phyloP scores from a whole-genome alignment of 1,140 invertebrate species.

The Campoletis sonorensis region DNA sequence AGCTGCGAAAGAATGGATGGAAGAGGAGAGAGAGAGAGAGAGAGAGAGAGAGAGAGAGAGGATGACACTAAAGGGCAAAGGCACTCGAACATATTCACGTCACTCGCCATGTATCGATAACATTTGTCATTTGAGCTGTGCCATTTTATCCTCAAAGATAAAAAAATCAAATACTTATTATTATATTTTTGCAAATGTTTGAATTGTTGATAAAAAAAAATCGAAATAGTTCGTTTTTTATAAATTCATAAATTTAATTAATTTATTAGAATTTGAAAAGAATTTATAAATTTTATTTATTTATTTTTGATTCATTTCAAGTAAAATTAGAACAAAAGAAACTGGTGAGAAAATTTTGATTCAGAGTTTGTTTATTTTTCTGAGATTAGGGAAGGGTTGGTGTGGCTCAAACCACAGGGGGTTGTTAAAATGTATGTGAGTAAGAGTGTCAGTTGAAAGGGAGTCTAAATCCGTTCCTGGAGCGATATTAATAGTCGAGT shows the following conservation, averaged over 20 bases:
- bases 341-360: conserved; percentile 27
- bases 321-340: background rate
- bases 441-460: conserved; percentile 3
- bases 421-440: conserved; percentile 45
- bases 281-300: too few relatives aligned
- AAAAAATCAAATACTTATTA: conserved; percentile 1
- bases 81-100: conserved; percentile 65
- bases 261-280: too few relatives aligned
- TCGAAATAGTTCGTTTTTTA: background rate
- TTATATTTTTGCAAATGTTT: background rate
- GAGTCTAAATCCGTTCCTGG: conserved; percentile 65
- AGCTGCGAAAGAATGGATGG: conserved; percentile 58
- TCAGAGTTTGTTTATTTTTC: conserved; percentile 20
- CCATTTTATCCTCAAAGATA: conserved; percentile 34
- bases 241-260: too few relatives aligned
- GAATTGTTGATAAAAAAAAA: background rate
- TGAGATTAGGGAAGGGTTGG: conserved; percentile 63
- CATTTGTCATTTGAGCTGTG: conserved; percentile 66
- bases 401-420: conserved; percentile 58
- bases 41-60: conserved; percentile 21
- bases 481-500: conserved; percentile 70
- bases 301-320: too few relatives aligned
- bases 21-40: conserved; percentile 11
- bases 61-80: conserved; percentile 51
- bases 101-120: conserved; percentile 71